phyloP scores from a whole-genome alignment of 2,888 invertebrate species.

The Andrena hattorfiana region DNA sequence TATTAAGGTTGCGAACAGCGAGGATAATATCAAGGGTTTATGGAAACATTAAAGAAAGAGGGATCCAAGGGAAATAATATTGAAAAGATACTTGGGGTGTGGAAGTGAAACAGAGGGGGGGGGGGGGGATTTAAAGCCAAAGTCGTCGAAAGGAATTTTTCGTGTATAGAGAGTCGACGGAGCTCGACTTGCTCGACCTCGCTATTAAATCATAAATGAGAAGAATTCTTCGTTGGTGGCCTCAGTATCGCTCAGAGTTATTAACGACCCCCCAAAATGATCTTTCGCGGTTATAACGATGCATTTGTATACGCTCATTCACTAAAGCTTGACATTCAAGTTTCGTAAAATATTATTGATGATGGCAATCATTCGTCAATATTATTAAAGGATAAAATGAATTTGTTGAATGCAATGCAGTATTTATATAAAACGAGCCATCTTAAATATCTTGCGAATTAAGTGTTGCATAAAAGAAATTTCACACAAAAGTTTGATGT shows the following conservation, averaged over 20 bases:
- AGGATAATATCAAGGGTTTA: background rate
- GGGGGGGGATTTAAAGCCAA: slow-evolving; percentile 1
- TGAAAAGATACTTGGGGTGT: background rate
- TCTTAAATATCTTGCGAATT: too few relatives aligned
- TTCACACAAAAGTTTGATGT: too few relatives aligned
- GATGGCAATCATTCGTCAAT: background rate
- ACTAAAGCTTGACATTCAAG: background rate
- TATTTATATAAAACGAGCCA: too few relatives aligned
- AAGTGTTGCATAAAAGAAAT: too few relatives aligned
- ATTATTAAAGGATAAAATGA: background rate
- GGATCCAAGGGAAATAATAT: background rate
- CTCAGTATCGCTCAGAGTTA: slow-evolving; percentile 55
- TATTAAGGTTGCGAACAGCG: background rate
- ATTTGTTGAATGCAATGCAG: background rate
- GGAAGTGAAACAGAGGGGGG: background rate
- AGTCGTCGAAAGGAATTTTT: slow-evolving; percentile 32
- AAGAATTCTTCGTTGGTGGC: slow-evolving; percentile 62
- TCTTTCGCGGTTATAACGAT: slow-evolving; percentile 31
- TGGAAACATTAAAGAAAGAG: background rate
- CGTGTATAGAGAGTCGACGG: slow-evolving; percentile 34
- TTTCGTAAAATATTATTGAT: background rate
- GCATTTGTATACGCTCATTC: slow-evolving; percentile 35
- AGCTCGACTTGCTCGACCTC: slow-evolving; percentile 23
- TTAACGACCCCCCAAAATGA: slow-evolving; percentile 53
- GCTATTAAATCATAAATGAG: slow-evolving; percentile 61